These are phyloP conservation scores for Chaenogobius annularis DNA, from an alignment of 2,113 vertebrate genomes.

Conservation along the genomic window DNA sequence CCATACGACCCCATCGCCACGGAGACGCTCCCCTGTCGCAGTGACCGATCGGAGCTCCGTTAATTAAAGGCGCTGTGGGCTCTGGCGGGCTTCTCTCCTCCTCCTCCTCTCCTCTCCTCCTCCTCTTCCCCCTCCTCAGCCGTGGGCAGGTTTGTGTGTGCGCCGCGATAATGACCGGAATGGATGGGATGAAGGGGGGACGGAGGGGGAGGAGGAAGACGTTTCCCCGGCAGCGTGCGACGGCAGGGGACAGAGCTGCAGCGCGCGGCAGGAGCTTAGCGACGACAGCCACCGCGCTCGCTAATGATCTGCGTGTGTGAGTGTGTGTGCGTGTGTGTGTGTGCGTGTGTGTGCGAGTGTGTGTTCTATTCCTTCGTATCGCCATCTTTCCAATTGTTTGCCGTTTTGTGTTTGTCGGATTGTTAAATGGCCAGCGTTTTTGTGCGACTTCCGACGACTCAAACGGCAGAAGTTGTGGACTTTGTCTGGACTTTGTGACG, in stretches of 20 bases:
- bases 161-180: constrained; percentile 93
- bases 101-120: too few species aligned
- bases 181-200: constrained; percentile 82
- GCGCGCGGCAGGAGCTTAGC: constrained; percentile 71
- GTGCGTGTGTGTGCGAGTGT: too few species aligned
- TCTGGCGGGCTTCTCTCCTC: too few species aligned
- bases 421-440: too few species aligned
- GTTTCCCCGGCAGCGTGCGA: constrained; percentile 72
- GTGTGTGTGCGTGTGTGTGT: too few species aligned
- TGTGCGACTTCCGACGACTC: too few species aligned
- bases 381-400: too few species aligned
- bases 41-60: constrained; percentile 86
- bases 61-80: constrained; percentile 89
- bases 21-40: constrained; percentile 90
- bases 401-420: too few species aligned
- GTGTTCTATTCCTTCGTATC: too few species aligned
- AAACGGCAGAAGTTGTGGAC: too few species aligned
- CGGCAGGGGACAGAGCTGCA: constrained; percentile 58
- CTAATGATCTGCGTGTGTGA: constrained; percentile 62
- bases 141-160: constrained; percentile 70
- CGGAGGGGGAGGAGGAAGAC: constrained; percentile 24
- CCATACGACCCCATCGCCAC: constrained; percentile 84
- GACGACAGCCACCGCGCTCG: constrained; percentile 62
- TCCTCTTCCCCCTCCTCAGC: too few species aligned
- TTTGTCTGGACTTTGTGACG: too few species aligned